Evolutionary conservation across 2,888 invertebrate species (phyloP), one percentile per base, ranked within the genome.

Genomic region (Drosophila flavopinicola): DNA sequence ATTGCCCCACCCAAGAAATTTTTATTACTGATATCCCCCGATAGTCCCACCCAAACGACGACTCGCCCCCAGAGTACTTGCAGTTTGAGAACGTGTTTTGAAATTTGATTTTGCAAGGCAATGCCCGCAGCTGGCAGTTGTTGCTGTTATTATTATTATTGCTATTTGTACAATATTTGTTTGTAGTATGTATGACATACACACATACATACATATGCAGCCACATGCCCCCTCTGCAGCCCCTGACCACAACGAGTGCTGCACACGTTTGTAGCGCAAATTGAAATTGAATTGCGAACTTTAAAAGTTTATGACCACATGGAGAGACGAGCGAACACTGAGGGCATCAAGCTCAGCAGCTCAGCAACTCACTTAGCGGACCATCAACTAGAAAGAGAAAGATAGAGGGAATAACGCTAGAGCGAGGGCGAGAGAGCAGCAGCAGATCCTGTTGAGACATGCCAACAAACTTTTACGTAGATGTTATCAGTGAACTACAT

Each of bases 281-380:
- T 85, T 87, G 85, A 83, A 83, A 83, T 87, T 87, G 87, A 83
- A 87, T 83, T 85, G 82, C 70, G 45, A 77, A 80, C 72, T 87
- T 82, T 85, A 65, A 80, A 87, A 83, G 85, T 87, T 80, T 86
- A 86, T 86, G 57, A 57, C 66, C 74, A 60, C 60, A 69, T 66
- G 66, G 57, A 83, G 66, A 60, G 71, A 30, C 52, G 56, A 56
- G 52, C 52, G 56, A 56, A 48, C 29, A 23, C 17, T 11, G 29
- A 13, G 42, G 11, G n/a, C 41, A 32, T 11, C 7, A 20, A 45
- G 45, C 35, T 51, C 24, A 11, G 45, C 20, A 38, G 44, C 33
- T 24, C 42, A 53, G 44, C 54, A 54, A 24, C 35, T 49, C 68
- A 67, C 68, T 70, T 70, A 54, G 56, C 47, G 37, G 27, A 11